Evolutionary conservation across 2,888 invertebrate genomes (phyloP).

Genomic region (Chalcis sispes): DNA sequence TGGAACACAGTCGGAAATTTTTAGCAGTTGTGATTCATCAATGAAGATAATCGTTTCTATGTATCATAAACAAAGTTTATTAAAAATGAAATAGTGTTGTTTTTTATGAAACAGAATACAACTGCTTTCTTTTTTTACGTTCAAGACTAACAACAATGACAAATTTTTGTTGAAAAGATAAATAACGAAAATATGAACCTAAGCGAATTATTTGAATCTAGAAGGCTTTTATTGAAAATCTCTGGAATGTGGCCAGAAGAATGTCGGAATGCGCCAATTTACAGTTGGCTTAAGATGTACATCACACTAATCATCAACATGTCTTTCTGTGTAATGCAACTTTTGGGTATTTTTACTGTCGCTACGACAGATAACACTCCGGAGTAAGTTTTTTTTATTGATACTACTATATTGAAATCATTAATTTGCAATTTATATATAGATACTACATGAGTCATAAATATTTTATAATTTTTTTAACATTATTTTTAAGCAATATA

Average conservation of each 20-base stretch:
- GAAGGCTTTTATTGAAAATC: not conserved
- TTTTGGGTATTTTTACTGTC: not conserved
- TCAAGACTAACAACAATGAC: no score
- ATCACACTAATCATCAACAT: not conserved
- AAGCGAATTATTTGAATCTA: not conserved
- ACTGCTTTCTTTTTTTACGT: no score
- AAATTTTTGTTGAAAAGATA: not conserved
- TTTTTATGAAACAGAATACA: no score
- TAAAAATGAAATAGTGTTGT: no score
- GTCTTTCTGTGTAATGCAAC: not conserved
- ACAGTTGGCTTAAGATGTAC: not conserved
- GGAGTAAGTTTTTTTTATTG: not conserved
- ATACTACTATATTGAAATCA: no score
- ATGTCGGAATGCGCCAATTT: not conserved
- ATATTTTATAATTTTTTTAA: not conserved
- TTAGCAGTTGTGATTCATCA: no score
- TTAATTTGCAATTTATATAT: no score
- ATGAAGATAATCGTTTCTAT: no score
- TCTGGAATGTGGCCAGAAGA: conserved; percentile 10
- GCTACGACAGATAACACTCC: not conserved
- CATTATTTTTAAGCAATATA: not conserved
- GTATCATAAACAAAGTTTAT: no score
- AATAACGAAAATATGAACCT: not conserved
- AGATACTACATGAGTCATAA: not conserved
- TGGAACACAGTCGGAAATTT: no score